These are phyloP conservation scores for Carassius gibelio DNA, from an alignment of 2,113 vertebrate species.

Conservation along the genomic window DNA sequence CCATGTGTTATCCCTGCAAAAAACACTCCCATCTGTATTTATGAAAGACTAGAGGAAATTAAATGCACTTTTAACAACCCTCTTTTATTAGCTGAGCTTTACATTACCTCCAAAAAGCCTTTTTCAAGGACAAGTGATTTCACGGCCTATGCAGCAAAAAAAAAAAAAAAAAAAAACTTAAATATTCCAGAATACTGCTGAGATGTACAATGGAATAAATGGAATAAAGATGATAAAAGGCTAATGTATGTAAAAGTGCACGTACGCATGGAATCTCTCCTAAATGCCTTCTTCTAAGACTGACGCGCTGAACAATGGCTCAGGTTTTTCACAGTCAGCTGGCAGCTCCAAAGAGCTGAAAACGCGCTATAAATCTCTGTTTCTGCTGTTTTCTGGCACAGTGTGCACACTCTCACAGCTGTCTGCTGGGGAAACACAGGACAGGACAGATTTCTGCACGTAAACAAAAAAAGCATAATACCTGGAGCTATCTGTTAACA, in stretches of 20 bases:
- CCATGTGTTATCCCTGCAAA: background rate
- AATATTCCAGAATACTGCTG: slow-evolving; percentile 26
- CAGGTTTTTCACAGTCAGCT: slow-evolving; percentile 35
- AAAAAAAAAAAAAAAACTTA: background rate
- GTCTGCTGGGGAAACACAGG: background rate
- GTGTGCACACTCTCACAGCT: background rate
- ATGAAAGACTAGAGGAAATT: slow-evolving; percentile 16
- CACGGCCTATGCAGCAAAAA: background rate
- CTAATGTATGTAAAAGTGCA: slow-evolving; percentile 27
- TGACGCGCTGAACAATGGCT: slow-evolving; percentile 22
- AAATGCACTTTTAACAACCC: slow-evolving; percentile 34
- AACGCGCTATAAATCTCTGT: slow-evolving; percentile 32
- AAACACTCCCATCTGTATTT: slow-evolving; percentile 17
- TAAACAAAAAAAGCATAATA: background rate
- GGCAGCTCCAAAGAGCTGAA: slow-evolving; percentile 44
- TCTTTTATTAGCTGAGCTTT: slow-evolving; percentile 10
- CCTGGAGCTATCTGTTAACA: background rate
- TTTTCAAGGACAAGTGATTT: slow-evolving; percentile 31
- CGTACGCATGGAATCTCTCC: background rate
- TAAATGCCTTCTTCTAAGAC: slow-evolving; percentile 19
- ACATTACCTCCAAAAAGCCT: slow-evolving; percentile 26
- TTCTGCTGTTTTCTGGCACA: slow-evolving; percentile 32
- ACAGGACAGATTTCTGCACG: background rate
- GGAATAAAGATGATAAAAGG: slow-evolving; percentile 6
- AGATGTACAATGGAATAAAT: slow-evolving; percentile 6